Base-by-base conservation (phyloP, 2,797 vertebrate genomes). In the Lagocephalus sceleratus region DNA sequence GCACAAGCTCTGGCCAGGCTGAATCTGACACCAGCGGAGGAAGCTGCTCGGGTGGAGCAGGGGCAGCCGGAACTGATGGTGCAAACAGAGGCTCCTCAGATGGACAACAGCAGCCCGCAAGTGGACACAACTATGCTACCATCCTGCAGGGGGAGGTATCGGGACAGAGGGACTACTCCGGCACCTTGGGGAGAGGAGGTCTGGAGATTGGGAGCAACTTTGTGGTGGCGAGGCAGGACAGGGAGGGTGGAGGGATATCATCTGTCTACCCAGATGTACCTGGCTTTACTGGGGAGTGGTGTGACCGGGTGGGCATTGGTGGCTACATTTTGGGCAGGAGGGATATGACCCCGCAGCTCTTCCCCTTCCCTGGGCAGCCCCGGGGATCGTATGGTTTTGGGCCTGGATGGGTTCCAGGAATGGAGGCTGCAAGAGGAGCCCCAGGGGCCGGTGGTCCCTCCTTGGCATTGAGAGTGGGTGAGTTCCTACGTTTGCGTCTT, bases 321-420 rank as follows among this genome's bases (percentile, higher is more conserved):
- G 89, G 89, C 3, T 83, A 90, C 65, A 20, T 90, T 45, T 45
- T 91, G 71, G 55, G 86, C 7, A 89, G 93, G 66, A 87, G 91
- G 63, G 94, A 95, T 65, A 94, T 95, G 82, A 92, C 91, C 32
- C 94, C 94, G 5, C 90, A 91, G 81, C 71, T 94, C n/a, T 66
- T 90, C 60, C 78, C 91, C 50, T 74, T 90, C 72, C 39, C 87
- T 6, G 48, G 87, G 69, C 85, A 92, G 66, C 82, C 78, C 20
- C 76, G 87, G 51, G 75, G 85, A 47, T 65, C 73, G 3, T 90
- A 90, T 70, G 14, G 86, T 50, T 90, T 90, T 14, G 85, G 87
- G 9, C 68, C 84, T 2, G 64, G 75, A 54, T 92, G 91, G 90
- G 89, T 87, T 41, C 78, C 82, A 3, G 88, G 80, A 20, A 71